These are phyloP conservation scores for Grus americana DNA, from an alignment of 2,113 vertebrate species.

Conservation along the genomic window DNA sequence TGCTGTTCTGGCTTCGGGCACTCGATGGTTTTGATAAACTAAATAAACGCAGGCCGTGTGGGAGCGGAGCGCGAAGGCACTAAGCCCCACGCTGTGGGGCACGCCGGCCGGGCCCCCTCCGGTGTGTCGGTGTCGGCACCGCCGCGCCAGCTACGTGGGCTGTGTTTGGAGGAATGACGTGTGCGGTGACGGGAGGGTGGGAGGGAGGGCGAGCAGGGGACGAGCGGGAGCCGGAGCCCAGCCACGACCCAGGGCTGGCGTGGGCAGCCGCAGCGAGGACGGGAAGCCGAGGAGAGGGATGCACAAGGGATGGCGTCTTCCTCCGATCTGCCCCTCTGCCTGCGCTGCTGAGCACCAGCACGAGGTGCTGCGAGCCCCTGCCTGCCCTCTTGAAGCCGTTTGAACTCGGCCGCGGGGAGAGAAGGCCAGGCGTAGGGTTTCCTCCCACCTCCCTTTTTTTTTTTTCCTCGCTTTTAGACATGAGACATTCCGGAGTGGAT, in stretches of 20 bases:
- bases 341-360: background rate
- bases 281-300: background rate
- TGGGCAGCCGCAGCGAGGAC: background rate
- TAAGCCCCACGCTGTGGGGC: accelerated
- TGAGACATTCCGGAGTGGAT: constrained; percentile 26
- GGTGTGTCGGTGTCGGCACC: accelerated
- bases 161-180: background rate
- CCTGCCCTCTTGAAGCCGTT: background rate
- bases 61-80: accelerated
- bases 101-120: background rate
- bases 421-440: background rate
- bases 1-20: background rate
- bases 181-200: background rate
- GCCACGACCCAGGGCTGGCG: background rate
- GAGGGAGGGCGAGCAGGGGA: background rate
- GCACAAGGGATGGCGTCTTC: background rate
- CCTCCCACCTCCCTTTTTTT: background rate
- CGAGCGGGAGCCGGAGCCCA: background rate
- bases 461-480: background rate
- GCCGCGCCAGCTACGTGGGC: background rate
- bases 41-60: background rate
- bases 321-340: background rate
- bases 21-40: background rate
- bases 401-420: background rate
- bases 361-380: background rate